A percentile compares a stretch with the other conserved stretches of the same genome.
Conservation (phyloP, 2,113 vertebrate genomes). For the Aptenodytes forsteri region DNA sequence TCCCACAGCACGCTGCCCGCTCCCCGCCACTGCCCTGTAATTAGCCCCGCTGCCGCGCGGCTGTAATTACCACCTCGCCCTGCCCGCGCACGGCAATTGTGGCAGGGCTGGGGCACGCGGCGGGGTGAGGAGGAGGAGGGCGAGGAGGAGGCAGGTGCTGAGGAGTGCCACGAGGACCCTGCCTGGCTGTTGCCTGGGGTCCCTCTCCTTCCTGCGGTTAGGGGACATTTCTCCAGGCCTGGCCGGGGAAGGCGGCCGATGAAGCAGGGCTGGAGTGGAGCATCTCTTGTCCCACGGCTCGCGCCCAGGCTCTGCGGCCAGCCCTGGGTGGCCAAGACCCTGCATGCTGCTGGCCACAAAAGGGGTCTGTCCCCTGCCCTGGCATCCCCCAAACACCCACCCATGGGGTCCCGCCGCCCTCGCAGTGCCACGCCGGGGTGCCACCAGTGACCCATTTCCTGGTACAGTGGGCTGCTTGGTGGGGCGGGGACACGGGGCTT, state of each 20-base stretch:
- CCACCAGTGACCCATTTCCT: neutral
- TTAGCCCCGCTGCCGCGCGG: neutral
- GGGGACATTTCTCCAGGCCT: neutral
- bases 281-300: neutral
- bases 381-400: neutral
- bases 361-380: neutral
- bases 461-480: neutral
- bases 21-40: conserved; percentile 14
- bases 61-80: conserved; percentile 48
- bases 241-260: fast-evolving
- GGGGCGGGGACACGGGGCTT: neutral
- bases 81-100: neutral
- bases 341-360: neutral
- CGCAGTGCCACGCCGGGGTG: fast-evolving
- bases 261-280: neutral
- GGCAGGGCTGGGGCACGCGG: neutral
- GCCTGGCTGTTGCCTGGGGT: neutral
- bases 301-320: fast-evolving
- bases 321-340: fast-evolving
- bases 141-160: neutral
- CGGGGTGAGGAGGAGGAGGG: neutral
- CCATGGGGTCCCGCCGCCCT: fast-evolving
- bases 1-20: neutral
- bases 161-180: neutral
- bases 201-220: fast-evolving